Conservation (phyloP, 2,888 invertebrate species). For the Caenorhabditis doughertyi region DNA sequence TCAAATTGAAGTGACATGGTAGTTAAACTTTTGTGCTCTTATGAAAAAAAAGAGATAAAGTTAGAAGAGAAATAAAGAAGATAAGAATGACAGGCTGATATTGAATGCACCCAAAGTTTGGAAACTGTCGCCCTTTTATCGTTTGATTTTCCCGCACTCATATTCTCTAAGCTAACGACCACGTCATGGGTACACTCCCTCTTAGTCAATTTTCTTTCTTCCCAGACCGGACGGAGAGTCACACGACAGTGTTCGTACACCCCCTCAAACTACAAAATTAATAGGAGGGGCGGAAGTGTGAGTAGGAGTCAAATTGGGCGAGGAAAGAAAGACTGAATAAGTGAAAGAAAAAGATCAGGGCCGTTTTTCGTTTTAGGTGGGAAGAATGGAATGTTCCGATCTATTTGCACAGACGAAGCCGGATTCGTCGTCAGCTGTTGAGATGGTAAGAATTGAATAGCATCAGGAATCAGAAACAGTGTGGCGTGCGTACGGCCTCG, state of each 20-base stretch:
- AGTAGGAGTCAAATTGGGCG: conserved; percentile 45
- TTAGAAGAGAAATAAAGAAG: neutral
- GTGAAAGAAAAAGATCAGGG: conserved; percentile 21
- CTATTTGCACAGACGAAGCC: conserved; percentile 55
- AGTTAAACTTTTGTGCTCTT: conserved; percentile 12
- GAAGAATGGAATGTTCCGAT: conserved; percentile 5
- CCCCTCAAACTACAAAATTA: conserved; percentile 45
- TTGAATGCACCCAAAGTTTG: conserved; percentile 42
- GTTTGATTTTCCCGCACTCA: conserved; percentile 52
- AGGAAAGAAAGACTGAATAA: conserved; percentile 16
- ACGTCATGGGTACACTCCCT: conserved; percentile 55
- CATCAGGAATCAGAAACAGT: conserved; percentile 57
- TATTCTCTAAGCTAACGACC: conserved; percentile 34
- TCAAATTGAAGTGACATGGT: conserved; percentile 18
- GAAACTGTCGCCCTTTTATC: conserved; percentile 25
- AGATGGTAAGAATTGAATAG: neutral
- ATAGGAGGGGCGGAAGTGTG: conserved; percentile 20
- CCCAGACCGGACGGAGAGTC: conserved; percentile 57
- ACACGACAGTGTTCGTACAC: conserved; percentile 54
- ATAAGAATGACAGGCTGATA: conserved; percentile 18
- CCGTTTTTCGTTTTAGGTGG: conserved; percentile 17
- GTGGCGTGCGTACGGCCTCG: conserved; percentile 51
- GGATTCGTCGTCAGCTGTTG: conserved; percentile 38
- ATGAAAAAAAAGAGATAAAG: conserved; percentile 25
- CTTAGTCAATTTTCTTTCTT: conserved; percentile 42